Evolutionary conservation across 2,113 vertebrate species (phyloP), one percentile per base, ranked within the genome.

Genomic region (Eretmochelys imbricata): DNA sequence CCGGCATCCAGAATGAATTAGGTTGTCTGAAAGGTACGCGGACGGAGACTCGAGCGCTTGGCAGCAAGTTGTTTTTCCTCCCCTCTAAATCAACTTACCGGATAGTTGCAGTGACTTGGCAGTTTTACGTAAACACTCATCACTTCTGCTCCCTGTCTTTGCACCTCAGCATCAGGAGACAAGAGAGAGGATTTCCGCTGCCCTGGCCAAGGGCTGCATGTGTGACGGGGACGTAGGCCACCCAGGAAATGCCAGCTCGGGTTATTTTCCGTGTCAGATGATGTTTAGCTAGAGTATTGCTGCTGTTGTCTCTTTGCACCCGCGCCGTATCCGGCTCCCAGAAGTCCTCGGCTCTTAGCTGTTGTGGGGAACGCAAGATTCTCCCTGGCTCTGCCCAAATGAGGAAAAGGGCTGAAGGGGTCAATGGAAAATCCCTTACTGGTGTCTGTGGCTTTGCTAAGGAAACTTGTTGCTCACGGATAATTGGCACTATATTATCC

Each of bases 1-100:
- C 82, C 87, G 96, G 79, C 93, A 96, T 96, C 96, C 96, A 96
- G 96, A 96, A 97, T 97, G 96, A 96, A 98, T 97, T 94, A 97
- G 96, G 95, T 97, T 97, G 97, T 95, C 97, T 97, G 96, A 96
- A 97, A 97, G 95, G 95, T 96, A 92, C 96, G 88, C 91, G 96
- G 93, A 94, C 96, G 5, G 93, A 97, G 95, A 97, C 96, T 94
- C 94, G 94, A 88, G 94, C 94, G 93, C 96, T 96, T 97, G 97
- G 95, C 95, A 97, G 96, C 65, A 75, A 96, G 95, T 86, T 81
- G 53, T 88, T 94, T 89, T 93, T 93, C 89, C 94, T 93, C 93
- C 95, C 94, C 96, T 95, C 95, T 95, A 72, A 2, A 1, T 57
- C 87, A 95, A 89, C 96, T 89, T 94, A 94, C 94, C 93, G 91